Evolutionary conservation across 2,797 vertebrate genomes (phyloP), one percentile per base, ranked within the genome.

Genomic region (Pseudochaenichthys georgianus): DNA sequence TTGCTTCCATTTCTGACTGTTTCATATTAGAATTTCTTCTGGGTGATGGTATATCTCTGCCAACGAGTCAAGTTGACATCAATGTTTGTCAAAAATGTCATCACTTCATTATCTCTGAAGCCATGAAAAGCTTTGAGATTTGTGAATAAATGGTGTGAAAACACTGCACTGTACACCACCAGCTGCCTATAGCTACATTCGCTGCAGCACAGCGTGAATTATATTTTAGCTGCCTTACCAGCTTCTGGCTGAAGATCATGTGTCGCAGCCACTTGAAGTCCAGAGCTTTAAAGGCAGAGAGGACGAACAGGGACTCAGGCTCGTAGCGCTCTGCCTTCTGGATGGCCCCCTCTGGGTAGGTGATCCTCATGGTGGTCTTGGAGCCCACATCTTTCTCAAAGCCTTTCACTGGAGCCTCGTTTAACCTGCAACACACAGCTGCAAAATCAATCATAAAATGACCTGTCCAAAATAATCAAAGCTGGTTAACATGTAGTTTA

Each of bases 341-440:
- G 90, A 98, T 96, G 90, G 97, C 96, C 6, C 97, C 97, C 92
- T 98, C 97, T 0, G 97, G 97, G 83, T 98, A 98, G 3, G 97
- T 98, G 91, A 98, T 97, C 83, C 97, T 95, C 72, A 98, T 92
- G 1, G 97, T 97, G 67, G 97, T 98, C 91, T 97, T 97, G 79
- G 95, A 94, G 77, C 97, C 97, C 45, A 98, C 97, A 0, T 98
- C 97, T 78, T 95, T 98, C 87, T 97, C 97, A 77, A 95, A 97
- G 72, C 97, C 97, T 73, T 92, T 96, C 71, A 98, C 96, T 0
- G 97, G 97, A 23, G 97, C 97, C 0, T 95, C 95, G 76, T 98
- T 98, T 81, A 98, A 91, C 91, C 97, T 98, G 89, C 21, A 88
- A 80, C 80, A 88, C 80, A 85, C 13, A 51, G 47, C 28, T 17